Conservation (phyloP, 2,888 invertebrate genomes). For the Dynastes grantii region DNA sequence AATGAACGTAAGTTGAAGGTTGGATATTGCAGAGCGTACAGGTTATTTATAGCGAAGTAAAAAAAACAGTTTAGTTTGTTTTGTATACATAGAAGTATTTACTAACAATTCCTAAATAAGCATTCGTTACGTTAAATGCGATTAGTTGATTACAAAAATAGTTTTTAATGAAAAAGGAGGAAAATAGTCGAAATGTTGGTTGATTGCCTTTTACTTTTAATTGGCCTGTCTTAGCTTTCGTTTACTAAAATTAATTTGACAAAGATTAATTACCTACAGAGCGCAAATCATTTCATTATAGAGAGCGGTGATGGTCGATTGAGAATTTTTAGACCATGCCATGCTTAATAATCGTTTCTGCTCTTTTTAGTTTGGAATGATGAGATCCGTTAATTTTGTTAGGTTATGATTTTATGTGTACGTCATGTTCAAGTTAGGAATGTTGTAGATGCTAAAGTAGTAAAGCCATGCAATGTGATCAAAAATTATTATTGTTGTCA, state of each 20-base stretch:
- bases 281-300: background rate
- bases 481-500: no score
- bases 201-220: background rate
- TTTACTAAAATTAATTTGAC: no score
- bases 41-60: conserved; percentile 12
- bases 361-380: conserved; percentile 14
- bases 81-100: background rate
- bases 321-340: conserved; percentile 34
- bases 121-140: no score
- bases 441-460: no score
- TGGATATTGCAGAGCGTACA: background rate
- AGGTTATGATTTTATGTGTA: background rate
- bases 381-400: conserved; percentile 22
- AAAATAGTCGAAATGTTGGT: no score
- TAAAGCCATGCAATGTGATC: no score
- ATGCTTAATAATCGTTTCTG: conserved; percentile 22
- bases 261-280: background rate
- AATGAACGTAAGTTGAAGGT: background rate
- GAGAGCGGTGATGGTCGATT: conserved; percentile 19
- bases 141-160: no score
- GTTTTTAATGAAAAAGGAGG: no score
- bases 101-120: background rate
- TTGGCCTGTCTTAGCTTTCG: background rate
- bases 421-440: background rate
- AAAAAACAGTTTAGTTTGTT: conserved; percentile 1